Percentiles rank a stretch among this genome's conserved stretches.
These are phyloP conservation scores for Mycteria americana DNA, from an alignment of 2,797 vertebrate genomes.

Conservation along the genomic window DNA sequence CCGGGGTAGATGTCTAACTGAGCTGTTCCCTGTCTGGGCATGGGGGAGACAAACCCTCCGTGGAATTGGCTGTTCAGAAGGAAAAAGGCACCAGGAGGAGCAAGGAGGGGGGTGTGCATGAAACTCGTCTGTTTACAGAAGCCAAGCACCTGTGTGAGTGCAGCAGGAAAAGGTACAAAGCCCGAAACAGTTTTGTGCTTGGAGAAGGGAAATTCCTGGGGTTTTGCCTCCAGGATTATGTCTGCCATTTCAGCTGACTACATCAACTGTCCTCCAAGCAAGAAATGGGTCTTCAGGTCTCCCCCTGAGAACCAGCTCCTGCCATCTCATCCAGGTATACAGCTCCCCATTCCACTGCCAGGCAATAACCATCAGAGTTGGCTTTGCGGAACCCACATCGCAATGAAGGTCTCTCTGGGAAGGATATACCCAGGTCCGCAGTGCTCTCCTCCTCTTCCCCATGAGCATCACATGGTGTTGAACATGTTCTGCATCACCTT, in stretches of 20 bases:
- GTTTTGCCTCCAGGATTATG: not conserved
- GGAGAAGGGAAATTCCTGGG: not conserved
- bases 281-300: not conserved
- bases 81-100: not conserved
- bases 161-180: not conserved
- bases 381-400: not conserved
- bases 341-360: not conserved
- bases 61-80: not conserved
- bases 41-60: not conserved
- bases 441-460: not conserved
- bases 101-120: fast-evolving
- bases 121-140: not conserved
- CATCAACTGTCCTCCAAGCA: not conserved
- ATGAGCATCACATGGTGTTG: fast-evolving
- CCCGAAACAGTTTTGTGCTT: not conserved
- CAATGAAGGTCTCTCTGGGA: not conserved
- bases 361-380: not conserved
- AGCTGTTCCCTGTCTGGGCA: not conserved
- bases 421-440: fast-evolving
- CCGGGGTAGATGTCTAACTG: not conserved
- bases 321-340: not conserved
- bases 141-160: not conserved
- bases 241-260: not conserved
- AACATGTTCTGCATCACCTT: not conserved
- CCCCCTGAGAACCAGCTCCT: not conserved